Base-by-base conservation (phyloP, 1,140 invertebrate genomes). In the Sipha flava region DNA sequence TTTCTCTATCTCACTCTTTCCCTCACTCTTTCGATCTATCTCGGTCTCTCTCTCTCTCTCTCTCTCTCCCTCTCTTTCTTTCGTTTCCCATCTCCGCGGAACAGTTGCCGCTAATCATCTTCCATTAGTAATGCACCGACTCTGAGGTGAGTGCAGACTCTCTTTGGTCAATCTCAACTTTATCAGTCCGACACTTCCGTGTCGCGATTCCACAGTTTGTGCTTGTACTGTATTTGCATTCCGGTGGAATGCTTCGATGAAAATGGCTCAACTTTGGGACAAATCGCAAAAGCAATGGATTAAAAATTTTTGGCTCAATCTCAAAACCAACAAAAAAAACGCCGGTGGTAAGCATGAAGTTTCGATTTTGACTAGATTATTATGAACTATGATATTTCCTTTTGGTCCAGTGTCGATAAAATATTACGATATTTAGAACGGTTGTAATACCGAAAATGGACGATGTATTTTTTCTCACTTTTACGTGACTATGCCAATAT, bases 221-320 rank as follows among this genome's bases (percentile, higher is more conserved):
- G 18, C 47, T 14, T n/a, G 47, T 14, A 18, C n/a, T 23, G 29
- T 26, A n/a, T n/a, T n/a, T n/a, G n/a, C n/a, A n/a, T 29, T 6
- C 29, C 10, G 43, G 31, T 66, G 40, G 68, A 73, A 68, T 57
- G 73, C 52, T n/a, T 34, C 52, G 26, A 26, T 29, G 57, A 52
- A 70, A 64, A 83, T 83, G 83, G 83, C 82, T 26, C 82, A 83
- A 73, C 81, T 83, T 59, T 82, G 82, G 81, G 82, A 83, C 57
- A 81, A 81, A 59, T 80, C 81, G 29, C 83, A 83, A 72, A 84
- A 84, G 81, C 81, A 84, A 54, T 85, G 84, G 84, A 83, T 85
- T 80, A 84, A 84, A 82, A 84, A 83, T 82, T 81, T 85, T 37
- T 83, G 84, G 82, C 54, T 83, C 31, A 82, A 81, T 64, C 34